A percentile compares a stretch with the other conserved stretches of the same genome.
Conservation (phyloP, 2,113 vertebrate genomes). For the Callopanchax toddi region DNA sequence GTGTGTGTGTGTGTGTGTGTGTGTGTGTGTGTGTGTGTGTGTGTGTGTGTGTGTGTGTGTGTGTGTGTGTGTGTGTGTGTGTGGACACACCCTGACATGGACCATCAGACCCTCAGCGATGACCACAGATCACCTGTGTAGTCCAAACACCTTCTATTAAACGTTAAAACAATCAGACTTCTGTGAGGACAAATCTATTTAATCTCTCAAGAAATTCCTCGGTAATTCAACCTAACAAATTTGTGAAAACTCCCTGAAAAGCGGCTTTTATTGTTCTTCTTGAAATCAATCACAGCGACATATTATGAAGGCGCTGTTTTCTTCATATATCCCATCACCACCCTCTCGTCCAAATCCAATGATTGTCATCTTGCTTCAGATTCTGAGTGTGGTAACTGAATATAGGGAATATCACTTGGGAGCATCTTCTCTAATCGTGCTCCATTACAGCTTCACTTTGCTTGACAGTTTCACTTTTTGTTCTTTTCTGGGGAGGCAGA, state of each 20-base stretch:
- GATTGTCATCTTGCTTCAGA: constrained; percentile 54
- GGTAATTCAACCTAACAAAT: constrained; percentile 20
- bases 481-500: background rate
- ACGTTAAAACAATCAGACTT: background rate
- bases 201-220: constrained; percentile 7
- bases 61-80: too few species aligned
- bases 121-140: too few species aligned
- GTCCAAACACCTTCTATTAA: too few species aligned
- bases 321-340: constrained; percentile 56
- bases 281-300: constrained; percentile 14
- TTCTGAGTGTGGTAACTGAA: constrained; percentile 52
- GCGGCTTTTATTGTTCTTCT: constrained; percentile 33
- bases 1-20: too few species aligned
- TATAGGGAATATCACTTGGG: constrained; percentile 43
- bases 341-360: constrained; percentile 53
- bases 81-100: too few species aligned
- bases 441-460: constrained; percentile 43
- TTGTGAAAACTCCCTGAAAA: constrained; percentile 21
- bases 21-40: too few species aligned
- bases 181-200: background rate
- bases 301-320: constrained; percentile 42
- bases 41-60: too few species aligned
- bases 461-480: constrained; percentile 33
- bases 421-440: constrained; percentile 45
- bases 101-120: too few species aligned